Base-by-base conservation (phyloP, 1,140 invertebrate species). In the Phymastichus coffea region DNA sequence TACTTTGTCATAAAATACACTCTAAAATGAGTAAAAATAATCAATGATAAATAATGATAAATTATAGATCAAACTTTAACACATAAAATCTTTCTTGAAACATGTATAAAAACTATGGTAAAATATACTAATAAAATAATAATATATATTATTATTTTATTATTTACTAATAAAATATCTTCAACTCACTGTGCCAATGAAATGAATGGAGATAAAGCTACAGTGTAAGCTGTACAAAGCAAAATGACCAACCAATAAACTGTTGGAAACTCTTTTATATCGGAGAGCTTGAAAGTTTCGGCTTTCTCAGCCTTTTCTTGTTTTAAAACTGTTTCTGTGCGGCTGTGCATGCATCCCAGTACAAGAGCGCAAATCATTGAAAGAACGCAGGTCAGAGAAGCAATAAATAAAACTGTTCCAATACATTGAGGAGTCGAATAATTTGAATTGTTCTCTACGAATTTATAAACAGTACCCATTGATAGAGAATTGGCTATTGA, bases 201-300 rank as follows among this genome's bases (percentile, higher is more conserved):
- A 74, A 98, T 93, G 70, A 99, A 98, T 17, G 96, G 95, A 75
- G 98, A 98, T 63, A 98, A 94, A 4, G 95, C 90, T 15, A 96
- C 87, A 78, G 98, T 99, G 77, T 98, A 99, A 2, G 89, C 84
- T 4, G 98, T 91, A 81, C 95, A 98, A 59, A 97, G 93, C 3
- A 92, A 70, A 37, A 87, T 86, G 15, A 98, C 84, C 20, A 98
- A 78, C 95, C 95, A 99, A 76, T 97, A 95, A 0, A 88, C 83
- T 10, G 82, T 57, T 55, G 88, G 88, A 70, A 99, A 98, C 64
- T 94, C 83, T 67, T 88, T 86, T 10, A 97, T 85, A 81, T 98
- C 95, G 12, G 81, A 86, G 4, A 98, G 72, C 58, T 87, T 86
- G 30, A 95, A 89, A 35, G 87, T 83, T 80, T 94, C 88, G 6